Evolutionary conservation across 2,888 invertebrate genomes (phyloP), one percentile per base, ranked within the genome.

Genomic region (Trissolcus japonicus): DNA sequence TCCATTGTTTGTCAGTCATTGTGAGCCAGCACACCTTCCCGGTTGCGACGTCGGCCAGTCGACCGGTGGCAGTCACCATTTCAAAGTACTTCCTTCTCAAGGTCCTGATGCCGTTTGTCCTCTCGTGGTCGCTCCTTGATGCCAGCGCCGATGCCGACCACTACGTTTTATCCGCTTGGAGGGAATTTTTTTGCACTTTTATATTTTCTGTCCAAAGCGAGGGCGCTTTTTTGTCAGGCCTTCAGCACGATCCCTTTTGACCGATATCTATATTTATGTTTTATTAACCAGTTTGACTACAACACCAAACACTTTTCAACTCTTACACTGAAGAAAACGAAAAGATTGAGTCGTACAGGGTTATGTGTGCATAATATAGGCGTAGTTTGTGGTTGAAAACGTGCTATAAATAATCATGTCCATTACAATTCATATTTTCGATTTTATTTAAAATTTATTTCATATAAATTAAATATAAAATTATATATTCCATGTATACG

Each of bases 1-100:
- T 75, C 80, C 73, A 86, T 86, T 86, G 86, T 86, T 83, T 82
- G 83, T 79, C 79, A 76, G 80, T 81, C 82, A 82, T 84, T 83
- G 82, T 82, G 80, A 80, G 68, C 68, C 48, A 63, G 69, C 77
- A 72, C 72, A 72, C 76, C 67, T 76, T 76, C 76, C 75, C 74
- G 74, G 56, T 74, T 67, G 67, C 66, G 65, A 66, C 54, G 73
- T 66, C 56, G 69, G 41, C 48, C 76, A 53, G 50, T 62, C 76
- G 60, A 72, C 65, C 76, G 74, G 74, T 72, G 76, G 78, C 79
- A 72, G 76, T 29, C 80, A 80, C 81, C 80, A 82, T 79, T 82
- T 83, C 78, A 80, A 81, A 80, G 80, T 80, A 80, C 82, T 82
- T 78, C 59, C 80, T 79, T 78, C 73, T 76, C 80, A 79, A 75